A percentile compares a stretch with the other conserved stretches of the same genome.
phyloP scores from a whole-genome alignment of 2,113 vertebrate species.

The Dascyllus trimaculatus region DNA sequence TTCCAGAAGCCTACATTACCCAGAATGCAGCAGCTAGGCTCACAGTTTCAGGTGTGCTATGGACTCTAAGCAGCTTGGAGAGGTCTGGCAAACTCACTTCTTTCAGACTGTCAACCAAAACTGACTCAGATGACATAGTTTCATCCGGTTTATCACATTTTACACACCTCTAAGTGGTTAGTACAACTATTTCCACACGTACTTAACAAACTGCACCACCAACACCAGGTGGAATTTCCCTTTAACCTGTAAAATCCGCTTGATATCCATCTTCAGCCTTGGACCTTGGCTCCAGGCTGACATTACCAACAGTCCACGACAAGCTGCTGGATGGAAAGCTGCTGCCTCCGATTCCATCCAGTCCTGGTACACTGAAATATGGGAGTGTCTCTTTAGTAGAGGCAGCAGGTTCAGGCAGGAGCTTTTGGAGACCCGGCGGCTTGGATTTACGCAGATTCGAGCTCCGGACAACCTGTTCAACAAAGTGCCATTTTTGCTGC shows the following conservation, averaged over 20 bases:
- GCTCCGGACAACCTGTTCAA: background rate
- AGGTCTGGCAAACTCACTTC: too few relatives aligned
- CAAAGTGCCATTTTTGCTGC: background rate
- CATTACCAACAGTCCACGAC: conserved; percentile 32
- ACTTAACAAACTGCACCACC: background rate
- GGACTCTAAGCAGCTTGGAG: too few relatives aligned
- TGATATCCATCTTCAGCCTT: conserved; percentile 50
- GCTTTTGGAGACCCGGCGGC: background rate
- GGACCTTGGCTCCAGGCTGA: background rate
- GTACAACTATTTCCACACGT: background rate
- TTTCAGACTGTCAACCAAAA: too few relatives aligned
- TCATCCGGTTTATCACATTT: too few relatives aligned
- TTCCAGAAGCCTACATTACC: conserved; percentile 2
- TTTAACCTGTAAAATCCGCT: conserved; percentile 65
- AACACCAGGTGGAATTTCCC: background rate
- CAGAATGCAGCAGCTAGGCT: background rate
- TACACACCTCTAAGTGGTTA: too few relatives aligned
- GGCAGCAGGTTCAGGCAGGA: background rate
- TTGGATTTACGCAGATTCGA: background rate
- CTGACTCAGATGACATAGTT: too few relatives aligned
- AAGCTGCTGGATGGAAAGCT: background rate
- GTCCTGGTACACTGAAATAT: too few relatives aligned
- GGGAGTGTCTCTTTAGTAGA: background rate
- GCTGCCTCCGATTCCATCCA: background rate
- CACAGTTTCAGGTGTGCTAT: background rate